Percentiles rank a stretch among this genome's conserved stretches.
Evolutionary conservation across 2,113 vertebrate genomes (phyloP).

Genomic region (Physeter macrocephalus): DNA sequence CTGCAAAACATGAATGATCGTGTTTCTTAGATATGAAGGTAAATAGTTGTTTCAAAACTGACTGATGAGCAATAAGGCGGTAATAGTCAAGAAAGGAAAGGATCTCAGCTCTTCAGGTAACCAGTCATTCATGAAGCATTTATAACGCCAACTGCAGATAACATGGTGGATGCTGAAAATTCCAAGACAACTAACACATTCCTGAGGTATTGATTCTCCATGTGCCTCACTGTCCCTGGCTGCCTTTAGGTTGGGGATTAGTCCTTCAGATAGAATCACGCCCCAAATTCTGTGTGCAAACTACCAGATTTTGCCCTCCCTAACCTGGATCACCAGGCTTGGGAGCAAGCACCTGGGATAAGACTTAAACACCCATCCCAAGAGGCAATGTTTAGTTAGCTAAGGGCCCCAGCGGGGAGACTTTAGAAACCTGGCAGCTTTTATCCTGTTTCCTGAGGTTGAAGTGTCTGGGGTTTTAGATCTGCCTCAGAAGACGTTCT

Average conservation of each 20-base stretch:
- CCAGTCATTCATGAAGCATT: neutral
- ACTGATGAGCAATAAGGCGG: neutral
- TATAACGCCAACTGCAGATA: no score
- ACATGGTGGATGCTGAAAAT: neutral
- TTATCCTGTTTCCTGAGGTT: neutral
- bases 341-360: neutral
- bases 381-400: neutral
- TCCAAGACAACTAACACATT: accelerated
- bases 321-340: no score
- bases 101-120: accelerated
- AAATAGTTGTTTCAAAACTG: neutral
- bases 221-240: neutral
- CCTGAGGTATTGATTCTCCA: no score
- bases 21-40: neutral
- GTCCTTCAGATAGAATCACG: neutral
- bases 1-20: accelerated
- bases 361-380: neutral
- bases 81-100: neutral
- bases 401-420: neutral
- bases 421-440: neutral
- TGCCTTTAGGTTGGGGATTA: neutral
- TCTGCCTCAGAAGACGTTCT: neutral
- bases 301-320: neutral
- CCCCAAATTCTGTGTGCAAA: neutral
- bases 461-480: neutral